Evolutionary conservation across 2,888 invertebrate genomes (phyloP).

Genomic region (Mamestra brassicae): DNA sequence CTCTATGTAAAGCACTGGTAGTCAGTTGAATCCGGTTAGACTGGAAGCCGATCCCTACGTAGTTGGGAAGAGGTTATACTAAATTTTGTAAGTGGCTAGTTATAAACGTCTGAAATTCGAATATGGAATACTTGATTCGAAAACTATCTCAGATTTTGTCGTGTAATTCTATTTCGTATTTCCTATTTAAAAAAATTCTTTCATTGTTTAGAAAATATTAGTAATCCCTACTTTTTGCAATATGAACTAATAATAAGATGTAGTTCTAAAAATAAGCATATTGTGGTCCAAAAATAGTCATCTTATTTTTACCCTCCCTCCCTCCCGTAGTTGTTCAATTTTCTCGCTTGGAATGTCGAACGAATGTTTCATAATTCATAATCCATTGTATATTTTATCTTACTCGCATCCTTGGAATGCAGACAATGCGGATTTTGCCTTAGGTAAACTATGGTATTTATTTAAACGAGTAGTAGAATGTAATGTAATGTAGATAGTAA

Average conservation of each 20-base stretch:
- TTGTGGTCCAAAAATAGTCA: neutral
- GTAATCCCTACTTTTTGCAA: too few relatives aligned
- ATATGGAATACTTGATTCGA: neutral
- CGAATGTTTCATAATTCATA: slow-evolving; percentile 23
- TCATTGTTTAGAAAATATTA: neutral
- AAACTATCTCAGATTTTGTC: neutral
- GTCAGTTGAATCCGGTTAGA: neutral
- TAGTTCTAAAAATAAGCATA: neutral
- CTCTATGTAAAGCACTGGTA: neutral
- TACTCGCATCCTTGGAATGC: slow-evolving; percentile 62
- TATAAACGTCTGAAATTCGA: neutral
- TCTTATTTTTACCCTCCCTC: neutral
- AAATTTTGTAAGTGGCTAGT: neutral
- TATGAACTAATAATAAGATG: too few relatives aligned
- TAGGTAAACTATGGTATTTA: slow-evolving; percentile 64
- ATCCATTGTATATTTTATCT: slow-evolving; percentile 24
- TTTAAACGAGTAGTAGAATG: neutral
- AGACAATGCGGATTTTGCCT: slow-evolving; percentile 72
- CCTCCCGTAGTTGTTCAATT: neutral
- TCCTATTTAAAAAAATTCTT: too few relatives aligned
- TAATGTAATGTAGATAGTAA: neutral
- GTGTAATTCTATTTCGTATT: neutral
- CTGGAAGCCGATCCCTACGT: too few relatives aligned
- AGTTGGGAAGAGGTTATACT: neutral
- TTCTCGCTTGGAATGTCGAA: slow-evolving; percentile 37